Evolutionary conservation across 2,113 vertebrate species (phyloP), one percentile per base, ranked within the genome.

Genomic region (Ceyx cyanopectus): DNA sequence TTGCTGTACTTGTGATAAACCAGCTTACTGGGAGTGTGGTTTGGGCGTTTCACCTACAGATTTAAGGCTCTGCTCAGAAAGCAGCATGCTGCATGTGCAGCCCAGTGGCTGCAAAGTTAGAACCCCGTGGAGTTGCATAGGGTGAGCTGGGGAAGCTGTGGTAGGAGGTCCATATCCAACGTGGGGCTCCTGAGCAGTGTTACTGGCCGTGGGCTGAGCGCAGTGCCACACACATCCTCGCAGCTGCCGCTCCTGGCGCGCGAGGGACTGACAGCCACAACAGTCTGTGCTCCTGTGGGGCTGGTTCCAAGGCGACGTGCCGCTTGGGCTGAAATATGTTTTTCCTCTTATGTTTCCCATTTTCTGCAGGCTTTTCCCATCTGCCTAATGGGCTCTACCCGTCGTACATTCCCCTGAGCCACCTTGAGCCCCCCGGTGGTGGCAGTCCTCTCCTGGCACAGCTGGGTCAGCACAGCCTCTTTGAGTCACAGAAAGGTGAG

Each of bases 401-500:
- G 8, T 98, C 98, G 27, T 99, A 99, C 98, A 98, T 99, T 97
- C 98, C 99, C 87, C 95, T 99, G 96, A 98, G 98, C 72, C 99
- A 99, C 97, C 97, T 99, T 20, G 99, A 99, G 57, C 98, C 98
- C 77, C 97, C 98, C 75, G 95, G 94, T 48, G 96, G 97, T 0
- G 94, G 98, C 91, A 98, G 97, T 84, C 98, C 98, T 21, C 97
- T 98, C 85, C 96, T 98, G 79, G 97, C 98, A 62, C 98, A 99
- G 81, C 98, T 99, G 96, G 97, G 98, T 54, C 99, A 99, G 96
- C 98, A 99, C 95, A 98, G 98, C 82, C 98, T 99, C 91, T 99
- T 99, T 5, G 99, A 99, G 81, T 97, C 99, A 0, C 98, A 99
- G 90, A 99, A 99, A 99, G 99, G 99, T 99, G 87, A 98, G 98